Conservation (phyloP, 2,888 invertebrate species). For the Cheilosia variabilis region DNA sequence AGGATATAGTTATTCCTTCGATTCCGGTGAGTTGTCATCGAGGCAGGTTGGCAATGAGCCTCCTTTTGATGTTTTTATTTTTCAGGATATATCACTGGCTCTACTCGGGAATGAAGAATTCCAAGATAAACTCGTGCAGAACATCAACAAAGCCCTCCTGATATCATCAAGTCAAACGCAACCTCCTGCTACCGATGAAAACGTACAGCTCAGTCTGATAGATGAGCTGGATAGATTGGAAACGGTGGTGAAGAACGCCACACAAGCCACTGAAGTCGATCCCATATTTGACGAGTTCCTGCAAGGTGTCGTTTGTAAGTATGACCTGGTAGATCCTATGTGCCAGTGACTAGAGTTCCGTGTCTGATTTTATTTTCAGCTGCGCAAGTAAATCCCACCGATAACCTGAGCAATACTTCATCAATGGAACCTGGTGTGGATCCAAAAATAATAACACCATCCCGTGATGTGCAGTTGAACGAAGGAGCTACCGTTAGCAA, state of each 20-base stretch:
- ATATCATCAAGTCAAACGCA: constrained; percentile 17
- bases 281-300: constrained; percentile 81
- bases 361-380: background rate
- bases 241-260: constrained; percentile 80
- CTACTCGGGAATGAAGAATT: constrained; percentile 81
- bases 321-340: background rate
- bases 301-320: constrained; percentile 79
- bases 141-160: constrained; percentile 79
- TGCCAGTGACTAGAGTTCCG: background rate
- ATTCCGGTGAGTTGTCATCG: constrained; percentile 74
- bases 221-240: constrained; percentile 73
- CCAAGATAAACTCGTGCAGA: constrained; percentile 80
- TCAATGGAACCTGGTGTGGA: constrained; percentile 9
- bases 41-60: background rate
- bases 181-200: constrained; percentile 36
- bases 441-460: constrained; percentile 28
- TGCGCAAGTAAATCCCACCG: constrained; percentile 27
- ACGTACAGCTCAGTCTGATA: constrained; percentile 13
- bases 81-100: constrained; percentile 80
- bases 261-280: constrained; percentile 81
- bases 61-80: background rate
- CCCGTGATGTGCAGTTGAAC: constrained; percentile 70
- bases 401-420: constrained; percentile 6
- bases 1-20: constrained; percentile 31
- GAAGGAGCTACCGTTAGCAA: constrained; percentile 35